phyloP scores from a whole-genome alignment of 2,888 invertebrate species.

The Microdon myrmicae region DNA sequence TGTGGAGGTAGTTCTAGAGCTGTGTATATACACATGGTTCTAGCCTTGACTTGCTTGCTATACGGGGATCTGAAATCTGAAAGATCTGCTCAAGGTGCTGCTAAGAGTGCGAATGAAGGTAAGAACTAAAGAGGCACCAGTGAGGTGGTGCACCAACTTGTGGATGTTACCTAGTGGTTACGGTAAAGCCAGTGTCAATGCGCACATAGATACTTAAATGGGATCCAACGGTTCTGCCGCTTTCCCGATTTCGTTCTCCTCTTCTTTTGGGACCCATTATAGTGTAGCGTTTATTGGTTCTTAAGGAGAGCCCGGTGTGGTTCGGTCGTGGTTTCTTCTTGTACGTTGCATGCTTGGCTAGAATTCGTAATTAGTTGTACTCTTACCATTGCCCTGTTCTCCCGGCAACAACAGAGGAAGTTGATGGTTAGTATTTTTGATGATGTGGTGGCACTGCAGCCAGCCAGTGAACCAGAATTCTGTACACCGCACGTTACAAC shows the following conservation, averaged over 20 bases:
- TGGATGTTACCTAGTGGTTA: conserved; percentile 40
- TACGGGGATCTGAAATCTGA: too few species aligned
- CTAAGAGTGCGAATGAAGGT: conserved; percentile 16
- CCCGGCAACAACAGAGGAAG: conserved; percentile 7
- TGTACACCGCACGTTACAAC: conserved; percentile 1
- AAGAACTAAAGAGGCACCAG: conserved; percentile 29
- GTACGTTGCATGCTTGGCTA: conserved; percentile 25
- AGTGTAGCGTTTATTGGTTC: conserved; percentile 20
- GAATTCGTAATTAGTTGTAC: conserved; percentile 29
- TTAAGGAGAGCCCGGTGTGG: too few species aligned
- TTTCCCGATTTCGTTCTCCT: conserved; percentile 12
- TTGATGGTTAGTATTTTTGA: conserved; percentile 9
- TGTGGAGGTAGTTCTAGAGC: too few species aligned
- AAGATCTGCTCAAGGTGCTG: too few species aligned
- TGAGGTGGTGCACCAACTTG: conserved; percentile 22
- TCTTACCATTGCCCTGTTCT: conserved; percentile 2
- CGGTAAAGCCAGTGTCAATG: conserved; percentile 26
- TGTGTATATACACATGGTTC: too few species aligned
- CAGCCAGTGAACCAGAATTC: too few species aligned
- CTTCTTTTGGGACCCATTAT: conserved; percentile 30
- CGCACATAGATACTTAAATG: conserved; percentile 31
- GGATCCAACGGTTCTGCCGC: conserved; percentile 39
- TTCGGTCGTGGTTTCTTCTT: conserved; percentile 20
- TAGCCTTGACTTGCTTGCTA: too few species aligned
- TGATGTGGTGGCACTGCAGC: conserved; percentile 9